A percentile compares a stretch with the other conserved stretches of the same genome.
These are phyloP conservation scores for Aegypius monachus DNA, from an alignment of 2,113 vertebrate species.

Conservation along the genomic window DNA sequence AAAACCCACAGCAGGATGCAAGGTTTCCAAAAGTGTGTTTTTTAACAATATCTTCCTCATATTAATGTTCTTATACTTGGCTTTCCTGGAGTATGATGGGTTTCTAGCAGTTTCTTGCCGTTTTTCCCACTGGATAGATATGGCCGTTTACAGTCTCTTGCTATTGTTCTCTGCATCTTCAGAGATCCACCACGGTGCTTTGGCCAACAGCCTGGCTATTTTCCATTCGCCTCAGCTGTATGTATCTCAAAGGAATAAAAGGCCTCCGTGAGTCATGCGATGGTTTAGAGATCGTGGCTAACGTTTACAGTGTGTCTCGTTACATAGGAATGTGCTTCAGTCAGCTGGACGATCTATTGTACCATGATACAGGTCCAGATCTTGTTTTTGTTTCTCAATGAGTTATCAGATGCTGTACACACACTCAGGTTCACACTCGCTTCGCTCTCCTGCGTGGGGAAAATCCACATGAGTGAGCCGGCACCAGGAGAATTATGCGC, in stretches of 20 bases:
- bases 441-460: background rate
- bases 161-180: background rate
- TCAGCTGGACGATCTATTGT: background rate
- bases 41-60: background rate
- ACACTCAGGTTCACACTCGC: background rate
- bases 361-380: background rate
- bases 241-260: background rate
- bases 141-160: background rate
- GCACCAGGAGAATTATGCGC: background rate
- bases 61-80: background rate
- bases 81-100: background rate
- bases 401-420: background rate
- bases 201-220: background rate
- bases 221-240: background rate
- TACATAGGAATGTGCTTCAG: conserved; percentile 24
- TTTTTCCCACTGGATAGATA: background rate
- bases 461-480: accelerated
- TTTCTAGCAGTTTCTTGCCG: background rate
- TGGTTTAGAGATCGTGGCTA: background rate
- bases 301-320: background rate
- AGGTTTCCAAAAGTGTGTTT: background rate
- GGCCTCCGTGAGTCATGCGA: background rate
- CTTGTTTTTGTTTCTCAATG: background rate
- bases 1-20: background rate
- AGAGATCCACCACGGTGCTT: background rate